These are phyloP conservation scores for Calliopum simillimum DNA, from an alignment of 2,888 invertebrate species.

Conservation along the genomic window DNA sequence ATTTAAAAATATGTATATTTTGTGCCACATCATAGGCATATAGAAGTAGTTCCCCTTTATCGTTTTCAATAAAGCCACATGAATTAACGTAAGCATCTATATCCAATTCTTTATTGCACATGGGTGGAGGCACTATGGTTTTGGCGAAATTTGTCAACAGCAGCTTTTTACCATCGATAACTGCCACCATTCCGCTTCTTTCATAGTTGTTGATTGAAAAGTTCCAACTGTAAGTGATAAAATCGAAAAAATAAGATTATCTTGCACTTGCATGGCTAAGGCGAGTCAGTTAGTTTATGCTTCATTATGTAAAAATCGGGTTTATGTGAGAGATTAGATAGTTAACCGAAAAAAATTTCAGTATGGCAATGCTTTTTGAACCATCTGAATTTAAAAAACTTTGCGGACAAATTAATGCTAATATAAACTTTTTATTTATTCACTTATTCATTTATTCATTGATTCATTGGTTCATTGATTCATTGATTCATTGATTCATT, in stretches of 20 bases:
- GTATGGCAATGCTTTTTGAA: too few species aligned
- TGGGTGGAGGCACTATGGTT: constrained; percentile 86
- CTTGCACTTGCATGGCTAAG: too few species aligned
- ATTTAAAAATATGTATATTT: constrained; percentile 44
- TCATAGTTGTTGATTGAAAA: constrained; percentile 71
- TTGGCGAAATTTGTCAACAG: constrained; percentile 80
- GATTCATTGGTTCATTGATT: too few species aligned
- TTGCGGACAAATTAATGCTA: too few species aligned
- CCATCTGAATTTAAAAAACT: too few species aligned
- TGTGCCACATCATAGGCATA: constrained; percentile 52
- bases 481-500: too few species aligned
- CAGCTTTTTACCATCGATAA: constrained; percentile 80
- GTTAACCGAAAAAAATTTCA: background rate
- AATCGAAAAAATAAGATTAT: constrained; percentile 30
- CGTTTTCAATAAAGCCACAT: constrained; percentile 69
- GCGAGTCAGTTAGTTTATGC: too few species aligned
- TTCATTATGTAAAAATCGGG: too few species aligned
- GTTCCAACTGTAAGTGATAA: constrained; percentile 71
- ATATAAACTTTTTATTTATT: too few species aligned
- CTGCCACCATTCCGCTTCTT: constrained; percentile 75
- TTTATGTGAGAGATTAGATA: background rate
- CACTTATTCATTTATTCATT: too few species aligned
- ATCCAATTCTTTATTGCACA: constrained; percentile 74
- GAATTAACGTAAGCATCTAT: constrained; percentile 72
- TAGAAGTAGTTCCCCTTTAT: constrained; percentile 39